phyloP scores from a whole-genome alignment of 2,888 invertebrate genomes.

The Physocephala rufipes region DNA sequence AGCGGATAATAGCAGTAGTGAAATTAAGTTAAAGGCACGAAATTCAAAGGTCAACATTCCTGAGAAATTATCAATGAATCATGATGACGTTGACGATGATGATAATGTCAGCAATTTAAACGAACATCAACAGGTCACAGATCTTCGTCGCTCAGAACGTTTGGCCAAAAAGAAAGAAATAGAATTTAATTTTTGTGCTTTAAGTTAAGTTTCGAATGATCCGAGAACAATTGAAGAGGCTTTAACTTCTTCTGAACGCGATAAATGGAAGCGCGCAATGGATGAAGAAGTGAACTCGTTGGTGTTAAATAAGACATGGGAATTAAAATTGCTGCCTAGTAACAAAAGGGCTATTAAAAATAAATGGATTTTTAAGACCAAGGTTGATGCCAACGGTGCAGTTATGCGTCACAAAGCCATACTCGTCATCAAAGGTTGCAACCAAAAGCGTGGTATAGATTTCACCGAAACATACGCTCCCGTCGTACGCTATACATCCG shows the following conservation, averaged over 20 bases:
- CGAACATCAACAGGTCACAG: too few species aligned
- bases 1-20: background rate
- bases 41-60: background rate
- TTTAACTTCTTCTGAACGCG: conserved; percentile 11
- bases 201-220: conserved; percentile 7
- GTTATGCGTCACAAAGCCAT: conserved; percentile 22
- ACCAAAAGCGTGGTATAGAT: conserved; percentile 18
- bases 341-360: conserved; percentile 25
- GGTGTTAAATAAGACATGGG: conserved; percentile 15
- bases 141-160: too few species aligned
- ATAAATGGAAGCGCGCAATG: conserved; percentile 28
- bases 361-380: conserved; percentile 33
- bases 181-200: background rate
- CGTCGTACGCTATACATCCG: conserved; percentile 18
- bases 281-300: conserved; percentile 28
- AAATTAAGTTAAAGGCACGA: background rate
- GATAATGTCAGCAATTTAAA: too few species aligned
- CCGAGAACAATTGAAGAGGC: conserved; percentile 29
- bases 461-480: conserved; percentile 32
- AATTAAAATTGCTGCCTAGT: conserved; percentile 17
- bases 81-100: too few species aligned
- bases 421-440: conserved; percentile 33
- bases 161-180: too few species aligned
- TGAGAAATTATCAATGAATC: too few species aligned
- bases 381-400: conserved; percentile 18